These are phyloP conservation scores for Spinus olivaceus DNA, from an alignment of 2,797 vertebrate genomes.

Conservation along the genomic window DNA sequence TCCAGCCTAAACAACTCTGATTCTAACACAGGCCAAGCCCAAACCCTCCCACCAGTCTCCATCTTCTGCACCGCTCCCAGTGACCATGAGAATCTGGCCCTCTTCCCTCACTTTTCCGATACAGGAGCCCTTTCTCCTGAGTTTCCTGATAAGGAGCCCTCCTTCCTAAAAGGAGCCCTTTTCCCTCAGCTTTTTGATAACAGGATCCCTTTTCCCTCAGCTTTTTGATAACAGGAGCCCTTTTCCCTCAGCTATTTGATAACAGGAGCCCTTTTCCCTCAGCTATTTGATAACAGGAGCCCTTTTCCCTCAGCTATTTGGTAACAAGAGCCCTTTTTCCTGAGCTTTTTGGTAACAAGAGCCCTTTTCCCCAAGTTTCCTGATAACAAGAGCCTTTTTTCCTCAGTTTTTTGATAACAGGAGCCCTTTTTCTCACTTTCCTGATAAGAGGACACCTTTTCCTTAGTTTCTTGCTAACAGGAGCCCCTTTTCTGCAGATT, in stretches of 20 bases:
- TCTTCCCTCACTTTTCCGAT: neutral
- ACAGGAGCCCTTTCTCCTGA: neutral
- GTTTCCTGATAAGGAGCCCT: no score
- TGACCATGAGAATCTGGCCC: neutral
- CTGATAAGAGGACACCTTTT: accelerated
- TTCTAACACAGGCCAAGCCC: neutral
- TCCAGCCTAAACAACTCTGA: neutral
- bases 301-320: no score
- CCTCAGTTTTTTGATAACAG: neutral
- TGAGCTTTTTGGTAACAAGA: accelerated
- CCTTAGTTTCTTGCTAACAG: accelerated
- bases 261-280: no score
- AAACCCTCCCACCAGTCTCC: neutral
- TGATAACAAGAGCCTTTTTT: accelerated
- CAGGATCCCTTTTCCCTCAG: no score
- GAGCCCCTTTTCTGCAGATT: neutral
- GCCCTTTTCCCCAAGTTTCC: accelerated
- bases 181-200: neutral
- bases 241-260: neutral
- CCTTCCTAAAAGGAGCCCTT: neutral
- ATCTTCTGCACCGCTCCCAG: neutral
- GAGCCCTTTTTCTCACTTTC: accelerated
- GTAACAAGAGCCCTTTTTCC: neutral
- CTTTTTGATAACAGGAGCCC: no score
- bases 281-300: no score